These are phyloP conservation scores for Mustelus asterias DNA, from an alignment of 2,113 vertebrate species.

Conservation along the genomic window DNA sequence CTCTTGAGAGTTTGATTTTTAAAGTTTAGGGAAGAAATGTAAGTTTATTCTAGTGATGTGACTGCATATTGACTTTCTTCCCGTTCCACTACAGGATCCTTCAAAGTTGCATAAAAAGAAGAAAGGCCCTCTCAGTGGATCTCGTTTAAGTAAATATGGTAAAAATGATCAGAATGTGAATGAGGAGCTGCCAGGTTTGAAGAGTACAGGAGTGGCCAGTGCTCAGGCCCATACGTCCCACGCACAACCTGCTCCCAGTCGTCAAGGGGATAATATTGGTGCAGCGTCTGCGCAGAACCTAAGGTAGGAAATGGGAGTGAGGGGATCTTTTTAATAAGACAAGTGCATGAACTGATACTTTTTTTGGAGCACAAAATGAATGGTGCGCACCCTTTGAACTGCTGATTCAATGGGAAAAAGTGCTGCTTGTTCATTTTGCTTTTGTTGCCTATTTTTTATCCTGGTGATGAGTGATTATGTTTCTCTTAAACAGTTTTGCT, in stretches of 20 bases:
- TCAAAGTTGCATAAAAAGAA: constrained; percentile 27
- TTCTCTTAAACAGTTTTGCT: neutral
- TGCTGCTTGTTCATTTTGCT: neutral
- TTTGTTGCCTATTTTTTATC: neutral
- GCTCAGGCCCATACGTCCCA: neutral
- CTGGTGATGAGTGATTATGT: neutral
- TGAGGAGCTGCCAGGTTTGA: neutral
- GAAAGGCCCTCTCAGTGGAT: neutral
- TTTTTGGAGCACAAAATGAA: neutral
- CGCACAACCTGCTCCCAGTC: neutral
- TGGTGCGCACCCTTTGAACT: neutral
- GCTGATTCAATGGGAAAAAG: neutral
- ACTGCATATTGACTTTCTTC: neutral
- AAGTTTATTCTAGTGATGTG: neutral
- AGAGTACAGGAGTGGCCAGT: neutral
- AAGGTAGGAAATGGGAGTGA: constrained; percentile 4
- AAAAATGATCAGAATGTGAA: constrained; percentile 26
- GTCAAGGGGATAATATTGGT: neutral
- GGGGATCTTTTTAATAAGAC: neutral
- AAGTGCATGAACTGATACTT: neutral
- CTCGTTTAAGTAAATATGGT: neutral
- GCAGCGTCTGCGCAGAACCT: neutral
- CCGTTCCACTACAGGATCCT: neutral
- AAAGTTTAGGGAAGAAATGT: neutral
- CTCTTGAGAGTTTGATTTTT: neutral